Evolutionary conservation across 1,140 invertebrate genomes (phyloP).

Genomic region (Drosophila tsacasi): DNA sequence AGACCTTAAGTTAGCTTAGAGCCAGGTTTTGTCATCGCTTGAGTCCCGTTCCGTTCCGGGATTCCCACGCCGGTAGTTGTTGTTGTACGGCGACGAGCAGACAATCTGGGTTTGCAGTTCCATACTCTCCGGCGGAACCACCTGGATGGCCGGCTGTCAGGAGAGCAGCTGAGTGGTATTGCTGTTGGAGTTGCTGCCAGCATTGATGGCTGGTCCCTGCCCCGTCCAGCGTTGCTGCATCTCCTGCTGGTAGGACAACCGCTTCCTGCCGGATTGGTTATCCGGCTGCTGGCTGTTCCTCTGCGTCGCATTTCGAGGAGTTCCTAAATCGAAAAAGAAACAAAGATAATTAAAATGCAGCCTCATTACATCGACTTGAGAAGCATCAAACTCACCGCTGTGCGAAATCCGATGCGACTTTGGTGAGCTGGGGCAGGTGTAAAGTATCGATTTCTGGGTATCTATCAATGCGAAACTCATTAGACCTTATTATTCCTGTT

Average conservation of each 20-base stretch:
- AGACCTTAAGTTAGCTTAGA: constrained; percentile 62
- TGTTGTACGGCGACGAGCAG: constrained; percentile 60
- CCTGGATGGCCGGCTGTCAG: constrained; percentile 55
- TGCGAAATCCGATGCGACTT: constrained; percentile 82
- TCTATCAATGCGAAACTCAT: constrained; percentile 51
- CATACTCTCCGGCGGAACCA: constrained; percentile 37
- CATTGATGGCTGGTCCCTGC: neutral
- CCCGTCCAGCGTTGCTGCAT: constrained; percentile 64
- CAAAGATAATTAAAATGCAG: neutral
- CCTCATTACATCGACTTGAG: constrained; percentile 1
- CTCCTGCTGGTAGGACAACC: constrained; percentile 64
- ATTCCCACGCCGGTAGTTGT: constrained; percentile 64
- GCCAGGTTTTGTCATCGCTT: constrained; percentile 77
- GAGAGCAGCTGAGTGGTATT: constrained; percentile 64
- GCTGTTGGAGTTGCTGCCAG: constrained; percentile 30
- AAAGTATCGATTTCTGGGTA: constrained; percentile 85
- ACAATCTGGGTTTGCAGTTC: constrained; percentile 61
- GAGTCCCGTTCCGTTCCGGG: constrained; percentile 23
- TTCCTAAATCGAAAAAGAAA: constrained; percentile 27
- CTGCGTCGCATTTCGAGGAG: constrained; percentile 45
- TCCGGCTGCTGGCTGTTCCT: constrained; percentile 44
- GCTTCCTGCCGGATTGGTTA: constrained; percentile 11
- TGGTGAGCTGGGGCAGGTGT: constrained; percentile 80
- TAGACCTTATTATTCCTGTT: constrained; percentile 4
- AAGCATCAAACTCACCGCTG: constrained; percentile 60